Percentiles rank a stretch among this genome's conserved stretches.
Evolutionary conservation across 2,113 vertebrate genomes (phyloP).

Genomic region (Pteronura brasiliensis): DNA sequence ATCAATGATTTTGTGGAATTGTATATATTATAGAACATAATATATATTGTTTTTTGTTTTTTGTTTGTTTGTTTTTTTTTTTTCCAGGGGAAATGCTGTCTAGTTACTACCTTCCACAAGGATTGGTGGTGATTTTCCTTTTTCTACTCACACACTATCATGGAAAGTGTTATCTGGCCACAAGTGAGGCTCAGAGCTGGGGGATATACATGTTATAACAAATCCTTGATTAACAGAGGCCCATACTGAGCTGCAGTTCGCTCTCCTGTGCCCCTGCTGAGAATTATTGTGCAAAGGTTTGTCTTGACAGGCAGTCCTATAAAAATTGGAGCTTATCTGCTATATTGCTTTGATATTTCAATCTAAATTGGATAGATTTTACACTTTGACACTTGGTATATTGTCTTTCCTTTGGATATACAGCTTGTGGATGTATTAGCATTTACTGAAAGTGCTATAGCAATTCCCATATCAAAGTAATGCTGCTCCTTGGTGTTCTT

Average conservation of each 20-base stretch:
- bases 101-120: neutral
- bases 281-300: slow-evolving; percentile 44
- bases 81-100: neutral
- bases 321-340: slow-evolving; percentile 45
- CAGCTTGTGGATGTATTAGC: neutral
- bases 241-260: neutral
- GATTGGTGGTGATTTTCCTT: neutral
- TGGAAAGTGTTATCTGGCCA: neutral
- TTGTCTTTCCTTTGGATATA: slow-evolving; percentile 36
- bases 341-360: slow-evolving; percentile 46
- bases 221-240: slow-evolving; percentile 48
- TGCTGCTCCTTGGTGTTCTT: neutral
- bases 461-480: neutral
- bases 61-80: too few relatives aligned
- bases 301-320: slow-evolving; percentile 39
- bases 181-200: neutral
- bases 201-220: slow-evolving; percentile 40
- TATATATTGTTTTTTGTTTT: neutral
- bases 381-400: slow-evolving; percentile 12
- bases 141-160: neutral
- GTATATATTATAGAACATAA: neutral
- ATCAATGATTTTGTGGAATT: neutral
- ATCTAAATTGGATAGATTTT: slow-evolving; percentile 31
- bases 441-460: neutral
- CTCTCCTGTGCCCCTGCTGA: slow-evolving; percentile 27